Conservation (phyloP, 1,140 invertebrate species). For the Acromyrmex charruanus region DNA sequence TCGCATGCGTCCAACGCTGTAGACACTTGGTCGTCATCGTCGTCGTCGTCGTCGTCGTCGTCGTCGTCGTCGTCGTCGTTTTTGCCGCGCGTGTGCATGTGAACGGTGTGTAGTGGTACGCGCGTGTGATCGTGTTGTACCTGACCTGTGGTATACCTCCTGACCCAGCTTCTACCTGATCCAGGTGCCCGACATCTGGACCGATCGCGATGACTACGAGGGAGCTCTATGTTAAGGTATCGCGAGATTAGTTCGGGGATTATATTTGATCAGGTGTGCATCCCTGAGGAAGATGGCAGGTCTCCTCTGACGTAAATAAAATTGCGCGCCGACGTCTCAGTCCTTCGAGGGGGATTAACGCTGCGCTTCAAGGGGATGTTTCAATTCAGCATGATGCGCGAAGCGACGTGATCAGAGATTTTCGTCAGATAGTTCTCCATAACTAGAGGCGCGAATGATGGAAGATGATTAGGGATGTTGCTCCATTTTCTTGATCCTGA, state of each 20-base stretch:
- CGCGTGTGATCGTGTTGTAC: constrained; percentile 53
- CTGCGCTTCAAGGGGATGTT: constrained; percentile 31
- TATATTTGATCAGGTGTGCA: not conserved
- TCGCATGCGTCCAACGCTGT: constrained; percentile 59
- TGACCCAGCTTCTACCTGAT: constrained; percentile 70
- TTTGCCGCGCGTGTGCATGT: constrained; percentile 33
- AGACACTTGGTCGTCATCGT: constrained; percentile 34
- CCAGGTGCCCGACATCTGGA: constrained; percentile 66
- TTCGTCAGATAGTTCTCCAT: not conserved
- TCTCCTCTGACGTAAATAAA: constrained; percentile 7
- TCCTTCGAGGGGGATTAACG: not conserved
- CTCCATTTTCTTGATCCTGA: not conserved
- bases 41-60: not conserved
- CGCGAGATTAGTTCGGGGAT: not conserved
- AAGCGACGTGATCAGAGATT: not conserved
- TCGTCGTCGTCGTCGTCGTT: constrained; percentile 22
- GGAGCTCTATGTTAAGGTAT: constrained; percentile 85
- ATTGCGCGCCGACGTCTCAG: constrained; percentile 17
- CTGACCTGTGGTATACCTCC: constrained; percentile 38
- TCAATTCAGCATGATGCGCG: not conserved
- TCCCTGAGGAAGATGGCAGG: constrained; percentile 43
- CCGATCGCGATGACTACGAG: constrained; percentile 82
- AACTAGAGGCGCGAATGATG: not conserved
- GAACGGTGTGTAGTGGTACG: not conserved
- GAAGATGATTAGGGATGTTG: not conserved